Conservation (phyloP, 2,113 vertebrate genomes). For the Calyptomena viridis region DNA sequence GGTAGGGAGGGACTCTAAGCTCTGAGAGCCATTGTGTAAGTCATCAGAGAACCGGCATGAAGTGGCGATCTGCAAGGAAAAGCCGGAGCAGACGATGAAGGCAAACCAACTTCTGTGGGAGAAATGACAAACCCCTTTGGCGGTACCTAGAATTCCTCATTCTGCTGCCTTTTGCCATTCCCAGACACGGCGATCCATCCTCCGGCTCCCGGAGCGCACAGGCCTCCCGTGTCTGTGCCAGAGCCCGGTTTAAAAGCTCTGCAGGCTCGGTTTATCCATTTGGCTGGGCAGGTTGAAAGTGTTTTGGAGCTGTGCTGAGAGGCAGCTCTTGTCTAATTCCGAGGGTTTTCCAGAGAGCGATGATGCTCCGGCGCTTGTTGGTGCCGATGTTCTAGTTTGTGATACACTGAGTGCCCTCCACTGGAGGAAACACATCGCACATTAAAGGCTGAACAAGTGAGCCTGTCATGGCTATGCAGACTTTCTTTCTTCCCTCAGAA, state of each 20-base stretch:
- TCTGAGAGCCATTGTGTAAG: constrained; percentile 74
- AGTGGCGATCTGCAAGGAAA: constrained; percentile 55
- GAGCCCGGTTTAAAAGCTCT: constrained; percentile 56
- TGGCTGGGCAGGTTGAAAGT: constrained; percentile 70
- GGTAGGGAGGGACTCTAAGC: constrained; percentile 67
- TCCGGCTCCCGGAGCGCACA: constrained; percentile 41
- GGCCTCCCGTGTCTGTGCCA: constrained; percentile 24
- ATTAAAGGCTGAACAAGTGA: constrained; percentile 74
- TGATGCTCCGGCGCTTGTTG: constrained; percentile 76
- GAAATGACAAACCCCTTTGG: constrained; percentile 24
- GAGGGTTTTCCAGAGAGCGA: constrained; percentile 76
- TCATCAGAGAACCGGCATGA: constrained; percentile 61
- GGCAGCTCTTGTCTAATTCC: constrained; percentile 75
- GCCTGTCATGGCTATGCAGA: constrained; percentile 79
- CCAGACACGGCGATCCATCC: constrained; percentile 73
- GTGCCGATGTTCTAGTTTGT: constrained; percentile 76
- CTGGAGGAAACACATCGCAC: constrained; percentile 81
- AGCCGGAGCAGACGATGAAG: constrained; percentile 54
- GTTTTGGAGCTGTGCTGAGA: constrained; percentile 78
- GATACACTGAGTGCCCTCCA: constrained; percentile 83
- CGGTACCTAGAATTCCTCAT: constrained; percentile 72
- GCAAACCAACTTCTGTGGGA: constrained; percentile 71
- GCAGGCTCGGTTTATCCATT: constrained; percentile 71
- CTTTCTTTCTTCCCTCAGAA: constrained; percentile 62
- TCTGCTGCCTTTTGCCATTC: constrained; percentile 71